These are phyloP conservation scores for Drosophila lowei DNA, from an alignment of 1,140 invertebrate species.

Conservation along the genomic window DNA sequence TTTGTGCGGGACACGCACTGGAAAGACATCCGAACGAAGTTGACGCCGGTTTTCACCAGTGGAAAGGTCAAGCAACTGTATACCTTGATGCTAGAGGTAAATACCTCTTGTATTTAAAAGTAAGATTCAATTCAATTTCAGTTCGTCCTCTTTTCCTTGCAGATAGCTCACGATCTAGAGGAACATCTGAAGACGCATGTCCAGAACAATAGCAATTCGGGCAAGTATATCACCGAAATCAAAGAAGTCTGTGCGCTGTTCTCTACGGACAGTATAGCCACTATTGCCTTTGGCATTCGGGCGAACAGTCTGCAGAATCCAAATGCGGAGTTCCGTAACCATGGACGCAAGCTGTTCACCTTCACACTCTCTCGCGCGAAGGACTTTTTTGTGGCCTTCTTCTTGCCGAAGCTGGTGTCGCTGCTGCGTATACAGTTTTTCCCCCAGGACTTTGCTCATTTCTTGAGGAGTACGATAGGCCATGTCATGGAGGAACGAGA, in stretches of 20 bases:
- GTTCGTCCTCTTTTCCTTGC: background rate
- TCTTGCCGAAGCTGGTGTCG: constrained; percentile 77
- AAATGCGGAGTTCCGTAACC: constrained; percentile 82
- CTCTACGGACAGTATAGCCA: constrained; percentile 86
- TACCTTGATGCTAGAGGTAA: constrained; percentile 83
- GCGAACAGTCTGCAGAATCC: constrained; percentile 84
- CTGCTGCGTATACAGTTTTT: constrained; percentile 63
- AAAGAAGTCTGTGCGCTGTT: constrained; percentile 84
- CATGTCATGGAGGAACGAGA: constrained; percentile 78
- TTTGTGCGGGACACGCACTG: constrained; percentile 80
- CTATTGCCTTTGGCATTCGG: constrained; percentile 85
- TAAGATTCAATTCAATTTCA: background rate
- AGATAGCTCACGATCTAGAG: constrained; percentile 67
- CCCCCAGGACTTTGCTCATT: constrained; percentile 47
- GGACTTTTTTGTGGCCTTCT: constrained; percentile 83
- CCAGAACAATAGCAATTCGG: background rate
- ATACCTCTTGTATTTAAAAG: background rate
- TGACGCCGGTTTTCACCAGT: constrained; percentile 85
- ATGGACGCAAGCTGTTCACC: constrained; percentile 83
- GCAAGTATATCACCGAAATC: constrained; percentile 50
- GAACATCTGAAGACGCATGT: constrained; percentile 20
- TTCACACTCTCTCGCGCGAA: constrained; percentile 84
- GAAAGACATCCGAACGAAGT: constrained; percentile 84
- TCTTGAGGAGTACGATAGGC: constrained; percentile 73
- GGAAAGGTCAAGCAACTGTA: constrained; percentile 85